Evolutionary conservation across 2,113 vertebrate genomes (phyloP), one percentile per base, ranked within the genome.

Genomic region (Sylvietta virens): DNA sequence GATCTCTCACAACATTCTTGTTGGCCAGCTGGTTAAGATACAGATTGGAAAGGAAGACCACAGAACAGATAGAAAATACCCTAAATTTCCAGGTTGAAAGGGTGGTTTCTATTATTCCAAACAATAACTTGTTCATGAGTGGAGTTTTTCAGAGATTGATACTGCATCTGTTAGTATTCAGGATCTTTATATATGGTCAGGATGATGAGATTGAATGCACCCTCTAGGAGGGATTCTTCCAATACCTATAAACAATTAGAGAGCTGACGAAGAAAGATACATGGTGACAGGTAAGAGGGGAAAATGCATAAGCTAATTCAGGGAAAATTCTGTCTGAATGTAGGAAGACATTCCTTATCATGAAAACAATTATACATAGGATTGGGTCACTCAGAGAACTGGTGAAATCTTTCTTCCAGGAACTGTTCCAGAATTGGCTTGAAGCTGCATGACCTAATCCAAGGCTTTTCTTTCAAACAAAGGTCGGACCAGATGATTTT

Each of bases 151-250:
- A 53, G 47, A 88, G 13, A 11, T 3, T 44, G 27, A 31, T 64
- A 44, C 23, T 72, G 8, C 1, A 8, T 23, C 37, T 57, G 15
- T 40, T 56, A 50, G 4, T 19, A 70, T 50, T 45, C 37, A 42
- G 23, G 40, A 42, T 47, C 6, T 58, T 58, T 66, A 13, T 40
- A 40, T 65, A 50, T 11, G 6, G 4, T 23, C 0, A 0, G 7
- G 13, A 33, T 44, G 12, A 50, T 42, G 20, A 30, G 12, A 53
- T 16, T 73, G 35, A 81, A 72, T 33, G 21, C 11, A 20, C 2
- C 2, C 3, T 26, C 24, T 28, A 57, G 50, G 7, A 30, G 5
- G 7, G 3, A 70, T 15, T 33, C 31, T 48, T 88, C 53, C 50
- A 39, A 39, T 20, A 40, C 9, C 50, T 65, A 30, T 60, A 81